A percentile compares a stretch with the other conserved stretches of the same genome.
phyloP scores from a whole-genome alignment of 1,140 invertebrate genomes.

The Drosophila kurseongensis region DNA sequence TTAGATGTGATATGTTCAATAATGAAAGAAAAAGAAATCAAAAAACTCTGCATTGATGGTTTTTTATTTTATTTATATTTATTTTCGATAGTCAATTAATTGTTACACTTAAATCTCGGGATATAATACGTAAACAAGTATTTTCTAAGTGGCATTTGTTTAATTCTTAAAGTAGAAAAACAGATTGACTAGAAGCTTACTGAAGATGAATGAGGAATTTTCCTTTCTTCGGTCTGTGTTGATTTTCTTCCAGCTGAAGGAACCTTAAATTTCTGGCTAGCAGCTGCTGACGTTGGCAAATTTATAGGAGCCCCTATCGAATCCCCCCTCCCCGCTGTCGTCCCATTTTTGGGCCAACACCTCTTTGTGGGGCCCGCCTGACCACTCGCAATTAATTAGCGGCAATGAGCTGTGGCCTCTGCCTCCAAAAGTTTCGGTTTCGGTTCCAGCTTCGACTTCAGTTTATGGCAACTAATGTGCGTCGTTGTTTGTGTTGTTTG shows the following conservation, averaged over 20 bases:
- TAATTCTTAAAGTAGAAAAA: no score
- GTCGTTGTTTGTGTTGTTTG: slow-evolving; percentile 44
- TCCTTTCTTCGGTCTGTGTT: slow-evolving; percentile 9
- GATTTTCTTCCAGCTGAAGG: slow-evolving; percentile 28
- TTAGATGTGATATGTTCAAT: no score
- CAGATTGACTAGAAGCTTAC: not conserved
- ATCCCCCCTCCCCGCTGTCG: not conserved
- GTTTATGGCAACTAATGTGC: slow-evolving; percentile 70
- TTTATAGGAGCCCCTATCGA: slow-evolving; percentile 32
- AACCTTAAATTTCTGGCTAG: slow-evolving; percentile 41
- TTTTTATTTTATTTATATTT: no score
- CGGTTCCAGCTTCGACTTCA: slow-evolving; percentile 29
- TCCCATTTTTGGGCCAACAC: slow-evolving; percentile 3
- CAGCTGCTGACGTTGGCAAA: slow-evolving; percentile 42
- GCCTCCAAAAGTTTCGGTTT: slow-evolving; percentile 28
- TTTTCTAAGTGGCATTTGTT: no score
- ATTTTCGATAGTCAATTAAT: no score
- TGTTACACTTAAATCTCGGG: no score
- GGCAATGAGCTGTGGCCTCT: slow-evolving; percentile 74
- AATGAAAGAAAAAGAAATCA: no score
- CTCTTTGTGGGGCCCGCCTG: slow-evolving; percentile 51
- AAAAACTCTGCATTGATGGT: no score
- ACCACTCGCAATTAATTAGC: slow-evolving; percentile 77
- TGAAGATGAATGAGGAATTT: not conserved
- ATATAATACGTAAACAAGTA: no score